phyloP scores from a whole-genome alignment of 2,888 invertebrate species.

The Anorthoa munda region DNA sequence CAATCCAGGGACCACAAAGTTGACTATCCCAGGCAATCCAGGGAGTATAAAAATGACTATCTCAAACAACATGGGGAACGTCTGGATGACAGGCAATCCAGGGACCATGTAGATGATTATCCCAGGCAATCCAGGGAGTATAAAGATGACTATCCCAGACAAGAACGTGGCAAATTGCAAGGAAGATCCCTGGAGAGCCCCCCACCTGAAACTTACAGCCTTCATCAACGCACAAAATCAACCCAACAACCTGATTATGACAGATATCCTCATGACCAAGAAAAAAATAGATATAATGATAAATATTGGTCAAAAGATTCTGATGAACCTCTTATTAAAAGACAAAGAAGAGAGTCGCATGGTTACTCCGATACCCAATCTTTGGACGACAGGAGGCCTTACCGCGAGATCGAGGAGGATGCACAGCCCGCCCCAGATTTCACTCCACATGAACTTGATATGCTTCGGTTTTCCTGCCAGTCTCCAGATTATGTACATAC shows the following conservation, averaged over 20 bases:
- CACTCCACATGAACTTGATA: slow-evolving; percentile 62
- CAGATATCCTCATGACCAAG: slow-evolving; percentile 64
- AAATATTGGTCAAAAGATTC: slow-evolving; percentile 69
- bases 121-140: background rate
- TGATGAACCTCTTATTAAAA: slow-evolving; percentile 78
- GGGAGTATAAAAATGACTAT: background rate
- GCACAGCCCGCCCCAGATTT: slow-evolving; percentile 48
- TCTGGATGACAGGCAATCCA: background rate
- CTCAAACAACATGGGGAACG: background rate
- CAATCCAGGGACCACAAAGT: background rate
- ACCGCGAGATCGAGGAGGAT: slow-evolving; percentile 59
- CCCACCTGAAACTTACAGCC: slow-evolving; percentile 70
- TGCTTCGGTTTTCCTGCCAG: slow-evolving; percentile 74
- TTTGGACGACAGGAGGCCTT: slow-evolving; percentile 60
- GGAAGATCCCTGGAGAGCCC: slow-evolving; percentile 74
- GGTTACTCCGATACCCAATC: slow-evolving; percentile 39
- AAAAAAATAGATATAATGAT: slow-evolving; percentile 66
- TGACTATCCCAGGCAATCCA: background rate
- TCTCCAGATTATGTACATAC: slow-evolving; percentile 80
- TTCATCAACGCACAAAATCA: slow-evolving; percentile 45
- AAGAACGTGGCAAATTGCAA: slow-evolving; percentile 67
- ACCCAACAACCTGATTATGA: slow-evolving; percentile 48
- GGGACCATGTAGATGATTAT: background rate
- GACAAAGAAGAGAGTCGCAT: slow-evolving; percentile 71
- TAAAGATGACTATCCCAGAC: slow-evolving; percentile 52